Evolutionary conservation across 2,888 invertebrate genomes (phyloP), one percentile per base, ranked within the genome.

Genomic region (Athripsodes cinereus): DNA sequence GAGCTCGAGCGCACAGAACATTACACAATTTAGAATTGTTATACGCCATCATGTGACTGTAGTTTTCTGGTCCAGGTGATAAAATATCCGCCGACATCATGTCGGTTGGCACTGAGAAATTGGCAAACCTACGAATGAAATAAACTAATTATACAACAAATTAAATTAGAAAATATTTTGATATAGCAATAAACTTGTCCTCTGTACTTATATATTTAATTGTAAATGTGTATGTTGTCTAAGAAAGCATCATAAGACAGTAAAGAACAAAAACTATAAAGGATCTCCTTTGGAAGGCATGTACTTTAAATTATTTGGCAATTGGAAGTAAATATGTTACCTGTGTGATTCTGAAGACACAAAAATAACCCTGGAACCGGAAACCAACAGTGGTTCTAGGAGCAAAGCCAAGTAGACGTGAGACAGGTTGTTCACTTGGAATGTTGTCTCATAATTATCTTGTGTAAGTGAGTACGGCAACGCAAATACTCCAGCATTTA

Each of bases 21-120:
- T 93, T 94, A 69, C 90, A 94, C 35, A 96, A 74, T 73, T 97
- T 96, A 0, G 90, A 88, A 74, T 92, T 86, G 69, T 95, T 95
- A 72, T 96, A 97, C 1, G 92, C 91, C 75, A 83, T 84, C 83
- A 95, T 87, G 57, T 87, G 81, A 76, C 87, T 87, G 72, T 87
- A 96, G 60, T 84, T 81, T 16, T 84, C 80, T 13, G 80, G 76
- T 1, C 84, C 79, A 52, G 90, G 88, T 2, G 91, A 88, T 55
- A 96, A 74, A 64, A 77, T 79, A 65, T 81, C 79, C 57, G 78
- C 73, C 2, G 76, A 74, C 64, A 86, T 76, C 49, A 79, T 79
- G 65, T 72, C 70, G 2, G 66, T 13, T 1, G 55, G 40, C 53
- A 66, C 70, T 35, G 74, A 76, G 55, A 78, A 67, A 63, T 69